Base-by-base conservation (phyloP, 92 coral and sea anemone genomes). In the Epizoanthus rinbou region DNA sequence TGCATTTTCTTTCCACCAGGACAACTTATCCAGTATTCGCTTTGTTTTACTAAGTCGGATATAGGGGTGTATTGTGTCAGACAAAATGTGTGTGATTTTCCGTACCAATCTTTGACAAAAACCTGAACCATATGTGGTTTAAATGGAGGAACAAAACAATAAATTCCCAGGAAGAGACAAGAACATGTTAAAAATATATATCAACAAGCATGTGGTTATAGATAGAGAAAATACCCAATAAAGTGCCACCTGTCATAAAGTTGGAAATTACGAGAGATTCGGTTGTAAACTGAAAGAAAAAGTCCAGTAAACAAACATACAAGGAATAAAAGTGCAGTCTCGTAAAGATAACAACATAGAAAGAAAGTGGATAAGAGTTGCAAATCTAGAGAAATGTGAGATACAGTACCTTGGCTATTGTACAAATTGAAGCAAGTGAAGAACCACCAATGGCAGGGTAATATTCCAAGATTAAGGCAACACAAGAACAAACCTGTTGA, bases 91-190 rank as follows among this genome's bases (percentile, higher is more conserved):
- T 35, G 78, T 0, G 85, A 39, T 69, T 69, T 81, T 45, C 79
- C 85, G 69, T 31, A 16, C 79, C 86, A 82, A 57, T 79, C 78
- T 69, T 68, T 28, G 1, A 82, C 78, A 70, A 69, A 70, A 31
- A 35, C 25, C 13, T 71, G 86, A 17, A 39, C 19, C 80, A 83
- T 73, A 14, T 16, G 22, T 11, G 11, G 2, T 23, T 72, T 71
- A 41, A 72, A 72, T 83, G 15, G 71, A n/a, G 80, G 62, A 2
- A 83, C 25, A 43, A 28, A 83, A 72, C 15, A 83, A 8, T 39
- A 83, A 41, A 57, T 83, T 83, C 18, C 86, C 80, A 57, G 80
- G 80, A 21, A 82, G 86, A 83, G 72, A 60, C 21, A 73, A 43
- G 24, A 58, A 57, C 56, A 83, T 60, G 62, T 83, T 83, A 4